Evolutionary conservation across 2,888 invertebrate species (phyloP), one percentile per base, ranked within the genome.

Genomic region (Achlya flavicornis): DNA sequence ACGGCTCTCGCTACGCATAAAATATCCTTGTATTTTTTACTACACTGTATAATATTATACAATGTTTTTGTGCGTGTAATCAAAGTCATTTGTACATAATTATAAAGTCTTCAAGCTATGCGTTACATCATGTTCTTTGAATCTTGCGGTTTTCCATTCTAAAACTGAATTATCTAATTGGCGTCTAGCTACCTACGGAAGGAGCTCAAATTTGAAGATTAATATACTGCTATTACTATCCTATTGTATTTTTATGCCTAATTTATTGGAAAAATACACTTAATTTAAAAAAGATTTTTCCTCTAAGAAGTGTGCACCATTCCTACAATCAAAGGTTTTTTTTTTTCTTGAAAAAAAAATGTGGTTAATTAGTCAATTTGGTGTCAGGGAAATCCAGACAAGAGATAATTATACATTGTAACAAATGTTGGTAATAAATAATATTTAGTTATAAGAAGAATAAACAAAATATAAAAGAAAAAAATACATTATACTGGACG

Each of bases 21-120:
- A 77, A 76, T 77, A 75, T 73, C 72, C 76, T 75, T 74, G 67
- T 75, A 72, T 72, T 74, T 74, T 76, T 78, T 66, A 58, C 41
- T 3, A 41, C 26, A n/a, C 38, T 41, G 19, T 41, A 60, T n/a
- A 19, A 60, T n/a, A 19, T 11, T 41, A 14, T 19, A 53, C 7
- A 53, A 53, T 1, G 53, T 19, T 53, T 53, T 53, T 53, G 53
- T 53, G 53, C 53, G 5, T n/a, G 19, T 53, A 53, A 53, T 53
- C 53, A 53, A 53, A 2, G 53, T 53, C 19, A 53, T 53, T 53
- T 53, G 53, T 53, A 10, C 53, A 53, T 53, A 53, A 19, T 53
- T 48, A 48, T 48, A 48, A 48, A 16, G n/a, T 16, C 48, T 6
- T n/a, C n/a, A 48, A 48, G 48, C 48, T 48, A 16, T 14, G 14